Evolutionary conservation across 2,113 vertebrate genomes (phyloP).

Genomic region (Gymnogyps californianus): DNA sequence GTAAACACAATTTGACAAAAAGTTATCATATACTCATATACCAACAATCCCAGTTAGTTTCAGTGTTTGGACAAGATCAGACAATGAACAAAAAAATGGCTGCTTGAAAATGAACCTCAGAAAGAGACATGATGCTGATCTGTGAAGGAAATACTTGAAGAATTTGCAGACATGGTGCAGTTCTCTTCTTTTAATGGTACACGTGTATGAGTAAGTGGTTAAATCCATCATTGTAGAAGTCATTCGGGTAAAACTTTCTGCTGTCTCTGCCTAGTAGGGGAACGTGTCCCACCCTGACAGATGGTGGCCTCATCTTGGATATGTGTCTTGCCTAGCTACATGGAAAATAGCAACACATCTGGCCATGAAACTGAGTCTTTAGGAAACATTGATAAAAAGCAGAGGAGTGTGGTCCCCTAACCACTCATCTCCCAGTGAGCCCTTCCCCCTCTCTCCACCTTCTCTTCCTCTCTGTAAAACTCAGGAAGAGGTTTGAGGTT

Average conservation of each 20-base stretch:
- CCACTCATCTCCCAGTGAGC: not conserved
- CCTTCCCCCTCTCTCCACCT: not conserved
- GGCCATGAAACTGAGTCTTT: not conserved
- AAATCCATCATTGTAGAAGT: not conserved
- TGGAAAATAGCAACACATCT: not conserved
- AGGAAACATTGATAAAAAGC: not conserved
- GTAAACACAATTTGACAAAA: not conserved
- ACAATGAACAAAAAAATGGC: not conserved
- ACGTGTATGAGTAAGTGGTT: not conserved
- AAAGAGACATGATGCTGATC: not conserved
- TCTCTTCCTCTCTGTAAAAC: not conserved
- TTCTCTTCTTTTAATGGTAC: not conserved
- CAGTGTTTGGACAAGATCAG: not conserved
- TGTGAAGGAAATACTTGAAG: not conserved
- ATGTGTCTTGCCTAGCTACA: not conserved
- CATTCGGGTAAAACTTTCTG: not conserved
- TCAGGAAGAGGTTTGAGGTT: not conserved
- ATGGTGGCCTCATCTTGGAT: not conserved
- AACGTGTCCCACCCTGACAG: not conserved
- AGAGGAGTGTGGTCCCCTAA: not conserved
- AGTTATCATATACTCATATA: not conserved
- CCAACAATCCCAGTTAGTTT: not conserved
- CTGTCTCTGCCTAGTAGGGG: not conserved
- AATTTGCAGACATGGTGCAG: not conserved
- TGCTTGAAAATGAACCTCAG: not conserved